A percentile compares a stretch with the other conserved stretches of the same genome.
Evolutionary conservation across 2,113 vertebrate species (phyloP).

Genomic region (Mungos mungo): DNA sequence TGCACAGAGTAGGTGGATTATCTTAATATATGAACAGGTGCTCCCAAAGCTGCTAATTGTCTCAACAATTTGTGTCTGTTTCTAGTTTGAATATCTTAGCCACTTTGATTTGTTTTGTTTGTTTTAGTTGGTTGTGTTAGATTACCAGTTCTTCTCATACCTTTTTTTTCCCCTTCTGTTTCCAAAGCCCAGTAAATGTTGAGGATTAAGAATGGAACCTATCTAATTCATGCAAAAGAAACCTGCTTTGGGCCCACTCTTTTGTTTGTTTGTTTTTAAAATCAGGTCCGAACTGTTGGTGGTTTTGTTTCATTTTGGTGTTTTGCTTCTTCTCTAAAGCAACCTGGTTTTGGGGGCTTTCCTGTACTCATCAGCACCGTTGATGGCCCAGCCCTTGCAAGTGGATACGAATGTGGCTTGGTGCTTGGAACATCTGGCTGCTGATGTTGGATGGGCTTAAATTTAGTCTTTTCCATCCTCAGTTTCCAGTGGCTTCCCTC

Average conservation of each 20-base stretch:
- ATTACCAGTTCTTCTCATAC: background rate
- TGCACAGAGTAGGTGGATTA: background rate
- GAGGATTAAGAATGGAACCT: conserved; percentile 30
- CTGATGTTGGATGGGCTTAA: conserved; percentile 31
- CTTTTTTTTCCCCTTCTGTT: background rate
- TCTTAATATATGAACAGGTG: background rate
- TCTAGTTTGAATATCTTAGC: background rate
- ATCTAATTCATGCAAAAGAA: background rate
- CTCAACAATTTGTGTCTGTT: conserved; percentile 30
- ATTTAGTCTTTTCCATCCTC: conserved; percentile 49
- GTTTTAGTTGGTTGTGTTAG: background rate
- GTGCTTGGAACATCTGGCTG: conserved; percentile 36
- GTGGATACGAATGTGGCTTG: background rate
- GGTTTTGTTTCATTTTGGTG: conserved; percentile 24
- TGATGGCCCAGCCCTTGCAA: background rate
- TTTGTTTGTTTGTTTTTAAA: background rate
- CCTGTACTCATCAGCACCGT: background rate
- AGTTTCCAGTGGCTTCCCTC: conserved; percentile 22
- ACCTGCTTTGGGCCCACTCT: background rate
- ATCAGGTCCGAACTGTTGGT: background rate
- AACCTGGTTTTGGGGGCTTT: background rate
- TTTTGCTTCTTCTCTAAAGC: conserved; percentile 36
- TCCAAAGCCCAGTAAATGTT: conserved; percentile 31
- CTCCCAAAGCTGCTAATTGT: background rate
- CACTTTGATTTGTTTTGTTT: background rate